Percentiles rank a stretch among this genome's conserved stretches.
Conservation (phyloP, 2,113 vertebrate genomes). For the Pterocles orientalis region DNA sequence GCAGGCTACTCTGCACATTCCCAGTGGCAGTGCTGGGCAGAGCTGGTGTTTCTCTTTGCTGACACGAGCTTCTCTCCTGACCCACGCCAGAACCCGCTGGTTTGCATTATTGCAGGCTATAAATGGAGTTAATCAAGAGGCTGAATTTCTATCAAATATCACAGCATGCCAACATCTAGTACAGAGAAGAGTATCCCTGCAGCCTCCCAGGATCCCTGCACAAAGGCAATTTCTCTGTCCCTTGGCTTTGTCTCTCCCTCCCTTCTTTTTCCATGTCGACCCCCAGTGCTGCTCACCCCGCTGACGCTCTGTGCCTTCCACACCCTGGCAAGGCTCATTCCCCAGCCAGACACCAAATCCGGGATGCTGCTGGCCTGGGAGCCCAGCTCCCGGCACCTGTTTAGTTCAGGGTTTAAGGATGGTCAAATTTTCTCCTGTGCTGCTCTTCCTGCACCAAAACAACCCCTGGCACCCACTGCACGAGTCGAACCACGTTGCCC, state of each 20-base stretch:
- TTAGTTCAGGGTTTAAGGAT: not conserved
- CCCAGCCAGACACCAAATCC: not conserved
- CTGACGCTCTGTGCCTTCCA: not conserved
- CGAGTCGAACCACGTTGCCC: rapidly evolving
- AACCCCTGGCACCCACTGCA: not conserved
- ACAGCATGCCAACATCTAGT: rapidly evolving
- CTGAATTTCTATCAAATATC: not conserved
- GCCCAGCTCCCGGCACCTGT: not conserved
- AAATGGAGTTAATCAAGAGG: not conserved
- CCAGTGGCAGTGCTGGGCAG: rapidly evolving
- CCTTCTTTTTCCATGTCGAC: rapidly evolving
- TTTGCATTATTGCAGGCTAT: rapidly evolving
- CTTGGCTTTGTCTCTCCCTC: not conserved
- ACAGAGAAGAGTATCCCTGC: rapidly evolving
- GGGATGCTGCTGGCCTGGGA: rapidly evolving
- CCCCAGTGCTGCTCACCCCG: not conserved
- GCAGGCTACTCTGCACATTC: rapidly evolving
- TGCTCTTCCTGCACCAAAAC: not conserved
- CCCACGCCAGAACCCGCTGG: rapidly evolving
- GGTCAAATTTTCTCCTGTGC: not conserved
- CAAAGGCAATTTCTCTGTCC: rapidly evolving
- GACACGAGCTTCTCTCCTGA: not conserved
- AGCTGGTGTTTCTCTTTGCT: not conserved
- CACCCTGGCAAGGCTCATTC: not conserved
- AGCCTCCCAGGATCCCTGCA: not conserved